Evolutionary conservation across 1,140 invertebrate genomes (phyloP), one percentile per base, ranked within the genome.

Genomic region (Liolophura sinensis): DNA sequence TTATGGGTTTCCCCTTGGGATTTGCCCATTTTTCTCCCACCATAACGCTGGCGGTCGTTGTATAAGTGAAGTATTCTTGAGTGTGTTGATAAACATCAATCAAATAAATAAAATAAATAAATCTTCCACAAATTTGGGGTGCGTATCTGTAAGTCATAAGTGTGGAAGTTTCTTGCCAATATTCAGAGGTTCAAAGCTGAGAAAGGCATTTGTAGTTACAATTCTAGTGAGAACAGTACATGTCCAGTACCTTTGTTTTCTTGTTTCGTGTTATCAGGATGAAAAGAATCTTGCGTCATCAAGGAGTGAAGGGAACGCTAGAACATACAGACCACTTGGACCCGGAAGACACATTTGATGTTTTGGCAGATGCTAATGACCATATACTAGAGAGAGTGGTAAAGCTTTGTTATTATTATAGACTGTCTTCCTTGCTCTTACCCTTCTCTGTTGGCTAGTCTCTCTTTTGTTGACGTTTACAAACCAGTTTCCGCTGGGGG

Each of bases 331-430:
- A 75, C 40, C 70, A 71, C 11, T 78, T 87, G 49, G 88, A 89
- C 67, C 62, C 87, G 3, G 90, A 92, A 57, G 91, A 93, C 68
- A 90, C 90, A 75, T 89, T 91, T 75, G 92, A 93, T 71, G 82
- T 92, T 51, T 71, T 94, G 14, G 82, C 89, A 40, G 92, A 93
- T 75, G 88, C 88, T 15, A 94, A 93, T 85, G 92, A 94, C 82
- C 85, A 88, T 31, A 86, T 94, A n/a, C 82, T 93, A n/a, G 93
- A 95, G 78, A 87, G 89, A 79, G 89, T 92, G 48, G 91, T 91
- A 77, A 88, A 88, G 78, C 47, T 7, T 59, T 47, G n/a, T 1
- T 48, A 27, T 61, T 22, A 55, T 72, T n/a, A n/a, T n/a, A n/a
- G n/a, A n/a, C n/a, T n/a, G n/a, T n/a, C n/a, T n/a, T 16, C 62